Base-by-base conservation (phyloP, 2,888 invertebrate genomes). In the Dynastes tityus region DNA sequence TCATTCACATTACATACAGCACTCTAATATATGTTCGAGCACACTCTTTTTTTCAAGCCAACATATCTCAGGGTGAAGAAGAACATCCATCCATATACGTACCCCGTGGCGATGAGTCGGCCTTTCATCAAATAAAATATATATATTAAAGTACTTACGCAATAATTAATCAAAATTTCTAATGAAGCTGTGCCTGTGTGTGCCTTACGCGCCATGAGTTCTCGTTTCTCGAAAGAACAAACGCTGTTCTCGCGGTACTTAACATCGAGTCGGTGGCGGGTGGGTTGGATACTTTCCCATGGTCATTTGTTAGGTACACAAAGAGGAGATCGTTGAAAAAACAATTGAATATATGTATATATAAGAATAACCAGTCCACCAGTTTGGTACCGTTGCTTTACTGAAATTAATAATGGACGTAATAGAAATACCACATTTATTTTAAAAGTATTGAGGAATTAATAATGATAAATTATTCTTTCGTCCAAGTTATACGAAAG, bases 111-210 rank as follows among this genome's bases (percentile, higher is more conserved):
- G 73, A 74, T 74, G 73, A 58, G 73, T 74, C 73, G 73, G 73
- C 45, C 61, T 74, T 45, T 74, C 73, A 74, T 74, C 73, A 74
- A 74, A 74, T 74, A 61, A 74, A 74, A 61, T 74, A 74, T 58
- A 45, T 45, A 58, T 61, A 74, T 74, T 74, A 74, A 74, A 74
- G 73, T 74, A 74, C 73, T 61, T 74, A 74, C 61, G 73, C 45
- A 61, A 74, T 74, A 74, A 74, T 74, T 74, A 74, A 74, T 74
- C 73, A 74, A 74, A 74, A 74, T 74, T 61, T 74, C 73, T 74
- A 74, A 74, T 74, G 73, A 74, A 74, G 73, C 61, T 74, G 45
- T 74, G 73, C 32, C 49, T 58, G 29, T 68, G 68, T 58, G 55
- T 58, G 55, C 22, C 22, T 58, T 58, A 22, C 55, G 16, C 45